Evolutionary conservation across 1,140 invertebrate genomes (phyloP).

Genomic region (Bradynema listronoti): DNA sequence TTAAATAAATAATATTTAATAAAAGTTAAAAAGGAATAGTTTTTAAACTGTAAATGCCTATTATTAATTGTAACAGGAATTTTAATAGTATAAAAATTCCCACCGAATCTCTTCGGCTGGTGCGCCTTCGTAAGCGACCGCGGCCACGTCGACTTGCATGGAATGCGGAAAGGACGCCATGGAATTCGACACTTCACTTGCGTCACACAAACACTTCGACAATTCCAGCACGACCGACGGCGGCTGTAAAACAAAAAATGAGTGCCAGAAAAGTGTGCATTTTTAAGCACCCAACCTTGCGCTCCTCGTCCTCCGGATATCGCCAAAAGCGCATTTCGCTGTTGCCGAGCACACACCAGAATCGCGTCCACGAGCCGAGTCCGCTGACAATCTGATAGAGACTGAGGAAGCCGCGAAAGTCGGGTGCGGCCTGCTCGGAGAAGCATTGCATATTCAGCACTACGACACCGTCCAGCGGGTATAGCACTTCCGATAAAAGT

Average conservation of each 20-base stretch:
- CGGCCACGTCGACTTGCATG: slow-evolving; percentile 29
- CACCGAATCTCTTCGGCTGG: slow-evolving; percentile 20
- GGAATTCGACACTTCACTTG: slow-evolving; percentile 14
- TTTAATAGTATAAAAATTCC: neutral
- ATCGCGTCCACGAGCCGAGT: slow-evolving; percentile 27
- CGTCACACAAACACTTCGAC: slow-evolving; percentile 15
- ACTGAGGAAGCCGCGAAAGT: slow-evolving; percentile 27
- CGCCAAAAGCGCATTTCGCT: slow-evolving; percentile 20
- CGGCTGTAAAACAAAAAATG: slow-evolving; percentile 6
- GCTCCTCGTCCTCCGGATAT: slow-evolving; percentile 34
- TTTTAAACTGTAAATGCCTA: no score
- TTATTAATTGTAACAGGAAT: neutral
- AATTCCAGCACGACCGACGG: slow-evolving; percentile 18
- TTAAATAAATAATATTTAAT: no score
- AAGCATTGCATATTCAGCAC: slow-evolving; percentile 18
- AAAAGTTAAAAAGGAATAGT: no score
- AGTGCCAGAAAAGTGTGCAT: neutral
- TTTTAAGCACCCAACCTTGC: slow-evolving; percentile 12
- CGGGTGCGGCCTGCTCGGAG: slow-evolving; percentile 1
- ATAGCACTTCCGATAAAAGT: slow-evolving; percentile 13
- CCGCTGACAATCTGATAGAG: slow-evolving; percentile 31
- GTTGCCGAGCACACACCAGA: slow-evolving; percentile 27
- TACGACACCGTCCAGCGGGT: slow-evolving; percentile 26
- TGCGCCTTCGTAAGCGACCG: slow-evolving; percentile 1
- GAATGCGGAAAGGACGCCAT: slow-evolving; percentile 24